Base-by-base conservation (phyloP, 2,113 vertebrate species). In the Gila orcuttii region DNA sequence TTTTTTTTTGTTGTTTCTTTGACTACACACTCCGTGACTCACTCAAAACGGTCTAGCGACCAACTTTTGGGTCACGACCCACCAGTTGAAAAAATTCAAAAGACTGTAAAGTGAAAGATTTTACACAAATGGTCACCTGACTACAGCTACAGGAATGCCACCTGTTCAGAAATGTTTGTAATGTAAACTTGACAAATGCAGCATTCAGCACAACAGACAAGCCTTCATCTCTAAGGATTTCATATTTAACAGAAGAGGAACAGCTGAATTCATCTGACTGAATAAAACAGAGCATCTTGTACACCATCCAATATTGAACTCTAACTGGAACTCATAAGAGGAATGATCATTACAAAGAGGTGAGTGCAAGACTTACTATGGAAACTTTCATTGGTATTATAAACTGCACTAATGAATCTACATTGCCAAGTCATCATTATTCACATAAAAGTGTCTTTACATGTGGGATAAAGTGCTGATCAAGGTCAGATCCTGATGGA, bases 401-500 rank as follows among this genome's bases (percentile, higher is more conserved):
- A 66, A 5, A n/a, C 42, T 69, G 42, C 80, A 69, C 33, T 19
- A 55, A 55, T 52, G 45, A 82, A 36, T n/a, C 15, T 23, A 33
- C 52, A 69, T 19, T 55, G 62, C 62, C 0, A 64, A 82, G 80
- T 69, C 80, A 82, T 69, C 80, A 82, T 17, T 52, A 69, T 52
- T 82, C 17, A 52, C 45, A 50, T 64, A 64, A 36, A 62, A 60
- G 6, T 60, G 8, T 39, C n/a, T 66, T 55, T 33, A 52, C 33
- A 82, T 82, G 80, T 9, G 25, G 28, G 64, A 33, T 50, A 69
- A 55, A 52, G 10, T 82, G 64, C 80, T 82, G 80, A 82, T 36
- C 10, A 21, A 69, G 28, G 80, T 52, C n/a, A 1, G 13, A 21
- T 66, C 39, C 5, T 28, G 4, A 55, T 36, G 8, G 31, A 39